Base-by-base conservation (phyloP, 2,888 invertebrate species). In the Lithophane socia region DNA sequence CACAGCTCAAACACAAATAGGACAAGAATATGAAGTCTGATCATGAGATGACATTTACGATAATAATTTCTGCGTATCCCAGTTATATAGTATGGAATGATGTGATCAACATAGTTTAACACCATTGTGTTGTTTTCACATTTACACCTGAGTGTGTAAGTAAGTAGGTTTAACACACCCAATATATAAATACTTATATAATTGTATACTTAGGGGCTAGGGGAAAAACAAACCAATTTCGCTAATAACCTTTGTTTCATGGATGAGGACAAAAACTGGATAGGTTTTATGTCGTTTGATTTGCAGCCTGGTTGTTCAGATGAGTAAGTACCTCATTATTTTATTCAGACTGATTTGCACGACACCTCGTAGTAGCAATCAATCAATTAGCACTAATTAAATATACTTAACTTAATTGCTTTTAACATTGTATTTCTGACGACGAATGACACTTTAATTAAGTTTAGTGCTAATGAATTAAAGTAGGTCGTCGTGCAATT, bases 351-450 rank as follows among this genome's bases (percentile, higher is more conserved):
- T 37, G 37, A 58, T 4, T 49, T 49, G 8, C 42, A 80, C n/a
- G 72, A 63, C n/a, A 56, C 10, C 24, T 63, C 24, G 13, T 13
- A 29, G 7, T 16, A 18, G 13, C 37, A 13, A 37, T 18, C 37
- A 13, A 37, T 18, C 54, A 63, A 63, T 77, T 72, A 78, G 56
- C 63, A 49, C 49, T 78, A 72, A 80, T 63, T 71, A 71, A 63
- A 47, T 61, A 47, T 21, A 37, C 37, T 37, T 37, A 69, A 8
- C 7, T 18, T 29, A 56, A 44, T 12, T 37, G 37, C 12, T 37
- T 37, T 12, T 24, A 10, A n/a, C 21, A 49, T 16, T 9, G 58
- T 58, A 9, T 42, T 42, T 49, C 29, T 65, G 56, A 52, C 13
- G n/a, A 24, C 12, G 12, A 24, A 24, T 69, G 52, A 21, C 29